These are phyloP conservation scores for Zele albiditarsus DNA, from an alignment of 2,888 invertebrate species.

Conservation along the genomic window DNA sequence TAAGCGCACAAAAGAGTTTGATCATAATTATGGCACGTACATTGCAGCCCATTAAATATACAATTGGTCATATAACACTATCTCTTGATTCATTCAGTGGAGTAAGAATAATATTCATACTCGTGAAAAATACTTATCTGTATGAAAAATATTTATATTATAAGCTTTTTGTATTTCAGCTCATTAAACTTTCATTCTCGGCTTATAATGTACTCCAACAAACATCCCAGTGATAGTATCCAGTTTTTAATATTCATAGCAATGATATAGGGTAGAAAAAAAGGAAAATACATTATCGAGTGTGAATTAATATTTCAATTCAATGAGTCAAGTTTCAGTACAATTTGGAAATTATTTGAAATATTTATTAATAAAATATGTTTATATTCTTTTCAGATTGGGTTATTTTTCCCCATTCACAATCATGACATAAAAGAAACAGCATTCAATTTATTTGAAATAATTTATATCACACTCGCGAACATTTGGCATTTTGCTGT, in stretches of 20 bases:
- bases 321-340: too few relatives aligned
- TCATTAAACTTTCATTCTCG: conserved; percentile 56
- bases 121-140: neutral
- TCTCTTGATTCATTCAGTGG: conserved; percentile 60
- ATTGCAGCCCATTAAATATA: conserved; percentile 55
- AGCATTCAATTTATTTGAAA: neutral
- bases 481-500: neutral
- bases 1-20: conserved; percentile 50
- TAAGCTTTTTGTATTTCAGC: conserved; percentile 45
- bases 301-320: too few relatives aligned
- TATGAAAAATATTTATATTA: neutral
- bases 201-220: conserved; percentile 55
- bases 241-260: neutral
- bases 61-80: conserved; percentile 56
- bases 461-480: neutral
- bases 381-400: too few relatives aligned
- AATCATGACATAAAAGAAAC: too few relatives aligned
- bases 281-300: neutral
- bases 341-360: too few relatives aligned
- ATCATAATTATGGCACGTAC: conserved; percentile 55
- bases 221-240: conserved; percentile 26
- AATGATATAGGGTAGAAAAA: neutral
- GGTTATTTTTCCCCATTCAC: too few relatives aligned
- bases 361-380: too few relatives aligned
- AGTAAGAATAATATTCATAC: conserved; percentile 46